A percentile compares a stretch with the other conserved stretches of the same genome.
Evolutionary conservation across 2,797 vertebrate species (phyloP).

Genomic region (Platalea minor): DNA sequence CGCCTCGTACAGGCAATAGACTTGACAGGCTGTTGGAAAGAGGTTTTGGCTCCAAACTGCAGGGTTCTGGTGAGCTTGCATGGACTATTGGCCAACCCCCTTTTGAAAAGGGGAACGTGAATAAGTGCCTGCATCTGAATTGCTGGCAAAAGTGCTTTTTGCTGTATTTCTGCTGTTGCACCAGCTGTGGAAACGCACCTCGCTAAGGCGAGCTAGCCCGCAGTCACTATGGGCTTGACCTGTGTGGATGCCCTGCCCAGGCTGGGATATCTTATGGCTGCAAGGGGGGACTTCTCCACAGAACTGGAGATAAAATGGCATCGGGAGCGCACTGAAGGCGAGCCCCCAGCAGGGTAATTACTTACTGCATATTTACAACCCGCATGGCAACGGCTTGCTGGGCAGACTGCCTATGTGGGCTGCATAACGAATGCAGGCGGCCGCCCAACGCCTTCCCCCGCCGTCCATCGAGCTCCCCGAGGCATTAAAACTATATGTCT

Average conservation of each 20-base stretch:
- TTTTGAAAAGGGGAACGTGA: neutral
- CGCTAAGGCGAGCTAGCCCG: neutral
- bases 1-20: neutral
- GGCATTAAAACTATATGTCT: neutral
- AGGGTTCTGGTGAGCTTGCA: neutral
- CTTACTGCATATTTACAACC: neutral
- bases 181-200: fast-evolving
- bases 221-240: neutral
- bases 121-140: neutral
- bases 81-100: neutral
- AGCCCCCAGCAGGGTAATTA: neutral
- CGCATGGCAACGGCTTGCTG: neutral
- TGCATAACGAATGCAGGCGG: slow-evolving; percentile 7
- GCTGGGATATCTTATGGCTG: neutral
- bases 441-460: fast-evolving
- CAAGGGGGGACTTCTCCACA: neutral
- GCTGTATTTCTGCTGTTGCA: neutral
- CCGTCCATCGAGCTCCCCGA: fast-evolving
- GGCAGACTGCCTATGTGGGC: slow-evolving; percentile 12
- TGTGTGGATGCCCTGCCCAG: neutral
- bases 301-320: neutral
- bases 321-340: neutral
- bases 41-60: neutral
- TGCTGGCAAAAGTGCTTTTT: neutral
- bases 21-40: neutral